Percentiles rank a stretch among this genome's conserved stretches.
These are phyloP conservation scores for Mimachlamys varia DNA, from an alignment of 2,888 invertebrate species.

Conservation along the genomic window DNA sequence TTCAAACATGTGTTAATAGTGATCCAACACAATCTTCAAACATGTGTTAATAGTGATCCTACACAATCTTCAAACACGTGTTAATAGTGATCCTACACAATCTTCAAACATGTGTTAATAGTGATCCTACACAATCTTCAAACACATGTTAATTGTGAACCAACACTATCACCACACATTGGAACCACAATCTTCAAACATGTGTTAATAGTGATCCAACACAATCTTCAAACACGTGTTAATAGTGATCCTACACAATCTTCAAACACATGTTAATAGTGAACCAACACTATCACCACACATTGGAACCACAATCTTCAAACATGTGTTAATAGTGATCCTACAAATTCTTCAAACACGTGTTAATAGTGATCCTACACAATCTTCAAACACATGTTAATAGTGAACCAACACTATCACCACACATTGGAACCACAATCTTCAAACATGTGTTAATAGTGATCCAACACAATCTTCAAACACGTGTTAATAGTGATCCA, in stretches of 20 bases:
- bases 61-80: background rate
- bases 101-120: background rate
- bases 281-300: too few relatives aligned
- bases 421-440: too few relatives aligned
- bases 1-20: too few relatives aligned
- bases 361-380: background rate
- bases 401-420: too few relatives aligned
- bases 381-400: background rate
- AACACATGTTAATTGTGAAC: too few relatives aligned
- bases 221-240: background rate
- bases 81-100: background rate
- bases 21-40: too few relatives aligned
- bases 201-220: background rate
- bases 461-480: background rate
- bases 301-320: background rate
- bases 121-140: background rate
- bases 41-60: too few relatives aligned
- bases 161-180: too few relatives aligned
- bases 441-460: too few relatives aligned
- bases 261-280: too few relatives aligned
- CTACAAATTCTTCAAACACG: background rate
- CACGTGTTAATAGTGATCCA: background rate
- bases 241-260: background rate
- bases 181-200: background rate
- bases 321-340: background rate